Base-by-base conservation (phyloP, 92 coral and sea anemone genomes). In the Epizoanthus illoricatus region DNA sequence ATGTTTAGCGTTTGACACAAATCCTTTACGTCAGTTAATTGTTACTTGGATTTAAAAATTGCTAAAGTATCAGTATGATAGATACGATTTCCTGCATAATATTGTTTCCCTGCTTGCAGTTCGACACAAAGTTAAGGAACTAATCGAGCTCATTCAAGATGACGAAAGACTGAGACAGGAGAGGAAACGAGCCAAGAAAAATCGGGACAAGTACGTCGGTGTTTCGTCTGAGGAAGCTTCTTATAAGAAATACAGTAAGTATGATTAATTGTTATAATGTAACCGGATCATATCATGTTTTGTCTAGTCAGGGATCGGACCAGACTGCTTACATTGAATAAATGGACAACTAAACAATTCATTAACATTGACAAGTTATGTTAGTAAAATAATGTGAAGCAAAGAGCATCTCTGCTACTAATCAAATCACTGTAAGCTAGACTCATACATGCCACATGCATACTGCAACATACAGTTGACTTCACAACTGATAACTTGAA, bases 61-160 rank as follows among this genome's bases (percentile, higher is more conserved):
- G 56, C 11, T 49, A 2, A 49, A 8, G 56, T 49, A 49, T 65
- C 40, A 28, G 11, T 21, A 21, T 28, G 33, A 28, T 28, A 28
- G 33, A 28, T 28, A 28, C 33, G 28, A 21, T 65, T 65, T 65
- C 40, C 20, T 21, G 15, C 15, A 5, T 41, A 70, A 21, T 69
- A 13, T 75, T 45, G 40, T 23, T 70, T 88, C 47, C 45, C 49
- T 62, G 20, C 62, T 74, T 79, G 36, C 45, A 96, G 99, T 96
- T 88, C 99, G 99, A 49, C 99, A 96, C 82, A 96, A 96, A 87
- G 98, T 93, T 45, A 96, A 96, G 81, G 99, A 96, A 68, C 81
- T 96, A 3, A 84, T 96, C 60, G 99, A 93, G 80, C 80, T 96
- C 10, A 84, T 96, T 40, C 99, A 96, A 85, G 99, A 96, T 72